Evolutionary conservation across 2,888 invertebrate genomes (phyloP).

Genomic region (Capitulum mitella): DNA sequence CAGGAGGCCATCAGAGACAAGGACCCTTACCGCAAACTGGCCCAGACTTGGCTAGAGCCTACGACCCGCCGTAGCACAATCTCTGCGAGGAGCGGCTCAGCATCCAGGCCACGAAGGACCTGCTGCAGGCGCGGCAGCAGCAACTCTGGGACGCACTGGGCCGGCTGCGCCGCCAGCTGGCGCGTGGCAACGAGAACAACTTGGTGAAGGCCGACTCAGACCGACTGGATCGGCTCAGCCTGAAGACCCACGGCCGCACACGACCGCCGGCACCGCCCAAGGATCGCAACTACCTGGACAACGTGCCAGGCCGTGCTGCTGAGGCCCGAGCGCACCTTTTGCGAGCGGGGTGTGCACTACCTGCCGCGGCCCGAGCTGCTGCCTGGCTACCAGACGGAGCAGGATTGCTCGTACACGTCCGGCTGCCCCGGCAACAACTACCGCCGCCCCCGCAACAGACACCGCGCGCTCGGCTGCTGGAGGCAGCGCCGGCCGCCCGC

Average conservation of each 20-base stretch:
- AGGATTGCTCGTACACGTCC: constrained; percentile 20
- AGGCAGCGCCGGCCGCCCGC: too few species aligned
- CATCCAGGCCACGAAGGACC: constrained; percentile 11
- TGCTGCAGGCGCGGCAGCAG: neutral
- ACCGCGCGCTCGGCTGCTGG: constrained; percentile 21
- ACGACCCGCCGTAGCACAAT: constrained; percentile 13
- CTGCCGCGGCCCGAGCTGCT: constrained; percentile 5
- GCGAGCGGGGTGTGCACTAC: constrained; percentile 17
- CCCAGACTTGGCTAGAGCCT: neutral
- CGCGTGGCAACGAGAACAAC: constrained; percentile 6
- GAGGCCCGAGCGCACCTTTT: constrained; percentile 2
- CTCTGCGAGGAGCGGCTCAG: constrained; percentile 20
- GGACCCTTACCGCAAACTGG: constrained; percentile 15
- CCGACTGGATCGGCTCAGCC: neutral
- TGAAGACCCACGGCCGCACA: constrained; percentile 14
- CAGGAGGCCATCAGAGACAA: constrained; percentile 14
- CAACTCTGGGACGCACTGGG: constrained; percentile 14
- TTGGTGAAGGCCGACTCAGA: constrained; percentile 6
- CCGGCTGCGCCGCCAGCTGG: constrained; percentile 17
- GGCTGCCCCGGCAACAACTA: constrained; percentile 14
- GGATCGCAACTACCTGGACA: constrained; percentile 11
- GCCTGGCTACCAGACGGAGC: constrained; percentile 20
- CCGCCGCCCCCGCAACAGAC: neutral
- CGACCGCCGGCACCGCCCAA: constrained; percentile 12
- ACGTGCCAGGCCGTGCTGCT: constrained; percentile 24